A percentile compares a stretch with the other conserved stretches of the same genome.
Conservation (phyloP, 2,797 vertebrate species). For the Pygocentrus nattereri region DNA sequence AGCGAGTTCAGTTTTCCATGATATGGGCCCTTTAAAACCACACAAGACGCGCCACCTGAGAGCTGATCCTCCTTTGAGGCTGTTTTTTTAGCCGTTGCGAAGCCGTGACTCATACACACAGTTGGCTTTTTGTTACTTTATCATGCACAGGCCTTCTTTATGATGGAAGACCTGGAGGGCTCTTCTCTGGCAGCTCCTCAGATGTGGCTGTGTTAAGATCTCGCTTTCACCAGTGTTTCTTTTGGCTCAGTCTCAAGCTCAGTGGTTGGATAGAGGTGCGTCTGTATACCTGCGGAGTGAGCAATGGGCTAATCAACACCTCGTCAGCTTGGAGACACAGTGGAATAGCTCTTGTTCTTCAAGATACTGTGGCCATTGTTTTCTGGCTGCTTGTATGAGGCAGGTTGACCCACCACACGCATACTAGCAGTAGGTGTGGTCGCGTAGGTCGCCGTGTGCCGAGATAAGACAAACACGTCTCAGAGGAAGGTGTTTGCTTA, state of each 20-base stretch:
- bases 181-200: conserved; percentile 22
- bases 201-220: conserved; percentile 48
- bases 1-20: no score
- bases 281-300: conserved; percentile 52
- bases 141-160: conserved; percentile 24
- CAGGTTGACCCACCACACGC: conserved; percentile 71
- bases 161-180: conserved; percentile 43
- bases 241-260: conserved; percentile 24
- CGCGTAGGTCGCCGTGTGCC: neutral
- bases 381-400: conserved; percentile 63
- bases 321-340: conserved; percentile 64
- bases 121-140: conserved; percentile 40
- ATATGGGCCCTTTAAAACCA: neutral
- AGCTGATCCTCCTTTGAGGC: neutral
- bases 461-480: neutral
- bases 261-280: neutral
- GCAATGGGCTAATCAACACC: conserved; percentile 73
- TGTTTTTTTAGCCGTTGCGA: no score
- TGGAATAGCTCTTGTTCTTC: conserved; percentile 39
- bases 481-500: neutral
- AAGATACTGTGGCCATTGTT: conserved; percentile 68
- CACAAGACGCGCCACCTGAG: neutral
- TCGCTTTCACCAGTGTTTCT: conserved; percentile 53
- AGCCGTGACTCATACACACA: neutral
- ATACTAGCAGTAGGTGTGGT: neutral